Percentiles rank a stretch among this genome's conserved stretches.
These are phyloP conservation scores for Ooceraea biroi DNA, from an alignment of 1,140 invertebrate species.

Conservation along the genomic window DNA sequence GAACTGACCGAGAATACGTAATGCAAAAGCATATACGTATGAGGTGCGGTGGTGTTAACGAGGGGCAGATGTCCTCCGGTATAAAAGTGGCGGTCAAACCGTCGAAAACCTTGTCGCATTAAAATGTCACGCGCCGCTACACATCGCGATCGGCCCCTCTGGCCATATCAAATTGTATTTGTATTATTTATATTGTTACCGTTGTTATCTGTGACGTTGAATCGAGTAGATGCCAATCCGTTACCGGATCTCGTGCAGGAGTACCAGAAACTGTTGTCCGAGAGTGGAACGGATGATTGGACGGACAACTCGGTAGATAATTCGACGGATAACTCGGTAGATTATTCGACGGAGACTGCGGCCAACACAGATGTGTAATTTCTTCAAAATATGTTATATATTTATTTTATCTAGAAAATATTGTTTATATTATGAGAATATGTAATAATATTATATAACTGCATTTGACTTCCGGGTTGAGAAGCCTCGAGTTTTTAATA, in stretches of 20 bases:
- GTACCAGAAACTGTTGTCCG: neutral
- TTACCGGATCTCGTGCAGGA: neutral
- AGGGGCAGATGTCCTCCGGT: conserved; percentile 21
- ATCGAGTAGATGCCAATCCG: conserved; percentile 14
- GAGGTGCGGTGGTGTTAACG: conserved; percentile 55
- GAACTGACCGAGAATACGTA: conserved; percentile 65
- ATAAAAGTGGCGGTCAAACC: conserved; percentile 57
- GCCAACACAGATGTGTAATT: conserved; percentile 51
- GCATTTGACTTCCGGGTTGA: no score
- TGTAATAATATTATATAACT: no score
- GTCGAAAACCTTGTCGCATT: conserved; percentile 5
- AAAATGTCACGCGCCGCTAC: conserved; percentile 61
- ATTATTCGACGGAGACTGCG: neutral
- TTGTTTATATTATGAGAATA: no score
- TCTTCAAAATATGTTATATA: conserved; percentile 44
- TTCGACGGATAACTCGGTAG: conserved; percentile 5
- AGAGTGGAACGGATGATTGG: neutral
- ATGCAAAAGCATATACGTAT: conserved; percentile 47
- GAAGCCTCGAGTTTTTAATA: no score
- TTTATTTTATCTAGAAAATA: neutral
- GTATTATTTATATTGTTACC: conserved; percentile 38
- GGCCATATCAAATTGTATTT: neutral
- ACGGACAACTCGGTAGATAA: conserved; percentile 32
- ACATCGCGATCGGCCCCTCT: neutral
- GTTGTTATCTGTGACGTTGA: conserved; percentile 7